Evolutionary conservation across 2,113 vertebrate species (phyloP).

Genomic region (Silurus meridionalis): DNA sequence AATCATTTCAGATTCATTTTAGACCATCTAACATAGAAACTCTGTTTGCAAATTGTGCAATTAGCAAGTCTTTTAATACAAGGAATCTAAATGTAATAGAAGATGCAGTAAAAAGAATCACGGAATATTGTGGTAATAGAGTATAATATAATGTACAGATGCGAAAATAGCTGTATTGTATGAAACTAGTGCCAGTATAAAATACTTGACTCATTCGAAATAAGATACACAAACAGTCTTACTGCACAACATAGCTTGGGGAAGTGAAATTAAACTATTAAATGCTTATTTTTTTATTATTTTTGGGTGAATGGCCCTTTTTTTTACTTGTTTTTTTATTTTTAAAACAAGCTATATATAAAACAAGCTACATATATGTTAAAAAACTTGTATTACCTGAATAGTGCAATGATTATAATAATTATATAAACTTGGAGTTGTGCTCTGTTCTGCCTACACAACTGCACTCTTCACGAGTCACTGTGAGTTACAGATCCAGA

Average conservation of each 20-base stretch:
- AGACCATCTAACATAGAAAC: not conserved
- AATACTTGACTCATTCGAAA: not conserved
- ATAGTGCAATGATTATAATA: not conserved
- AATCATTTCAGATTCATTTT: not conserved
- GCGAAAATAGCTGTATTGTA: no score
- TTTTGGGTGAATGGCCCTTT: no score
- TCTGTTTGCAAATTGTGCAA: not conserved
- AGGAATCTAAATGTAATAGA: not conserved
- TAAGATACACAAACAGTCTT: not conserved
- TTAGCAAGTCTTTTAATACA: not conserved
- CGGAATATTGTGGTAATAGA: not conserved
- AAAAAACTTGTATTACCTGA: not conserved
- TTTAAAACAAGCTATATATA: no score
- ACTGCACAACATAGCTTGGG: not conserved
- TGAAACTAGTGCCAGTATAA: not conserved
- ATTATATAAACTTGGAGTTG: not conserved
- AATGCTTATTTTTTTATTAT: no score
- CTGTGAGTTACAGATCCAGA: not conserved
- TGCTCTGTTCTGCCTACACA: not conserved
- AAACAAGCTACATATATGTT: slow-evolving; percentile 2
- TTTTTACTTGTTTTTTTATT: no score
- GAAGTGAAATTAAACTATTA: no score
- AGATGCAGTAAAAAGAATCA: not conserved
- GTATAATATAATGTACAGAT: not conserved
- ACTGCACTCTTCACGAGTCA: not conserved